Evolutionary conservation across 2,797 vertebrate genomes (phyloP), one percentile per base, ranked within the genome.

Genomic region (Gymnoscopelus braueri): DNA sequence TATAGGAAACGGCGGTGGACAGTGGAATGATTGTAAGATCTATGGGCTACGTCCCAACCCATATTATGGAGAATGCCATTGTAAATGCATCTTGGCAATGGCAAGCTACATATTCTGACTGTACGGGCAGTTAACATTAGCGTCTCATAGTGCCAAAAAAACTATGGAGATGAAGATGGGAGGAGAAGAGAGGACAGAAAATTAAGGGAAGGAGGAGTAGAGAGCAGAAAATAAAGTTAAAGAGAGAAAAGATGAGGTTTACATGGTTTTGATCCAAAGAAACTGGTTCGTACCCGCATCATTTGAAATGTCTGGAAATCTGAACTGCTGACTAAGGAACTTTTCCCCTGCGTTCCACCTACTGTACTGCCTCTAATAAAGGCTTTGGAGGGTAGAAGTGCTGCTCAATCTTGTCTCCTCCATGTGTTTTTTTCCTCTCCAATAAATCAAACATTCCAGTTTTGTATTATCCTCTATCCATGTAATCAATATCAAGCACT

Each of bases 241-340:
- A 19, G 58, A 12, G 6, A 15, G 58, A 23, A 35, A 13, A 72
- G 15, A 15, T 24, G 23, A 62, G 15, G 14, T 2, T 44, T 26
- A 29, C 61, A 56, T 59, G 65, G 70, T 65, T 73, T 67, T 4
- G 47, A 47, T 55, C 44, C 54, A 23, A 49, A 67, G 32, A 15
- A 23, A 59, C 59, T 50, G 55, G 58, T 51, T 60, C 50, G 44
- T 58, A 39, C 35, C n/a, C 14, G 14, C 50, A 47, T 58, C 12
- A 39, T 55, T 44, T 32, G 81, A 69, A 71, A 77, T 75, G 74
- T 75, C 52, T 65, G 68, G 62, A 65, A 79, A 73, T 57, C n/a
- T 67, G 66, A 82, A 72, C 60, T 49, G 61, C 12, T 70, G 67
- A 74, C 79, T 49, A n/a, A 32, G 53, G 72, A 2, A 29, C 44